A percentile compares a stretch with the other conserved stretches of the same genome.
Conservation (phyloP, 1,140 invertebrate species). For the Hestina assimilis region DNA sequence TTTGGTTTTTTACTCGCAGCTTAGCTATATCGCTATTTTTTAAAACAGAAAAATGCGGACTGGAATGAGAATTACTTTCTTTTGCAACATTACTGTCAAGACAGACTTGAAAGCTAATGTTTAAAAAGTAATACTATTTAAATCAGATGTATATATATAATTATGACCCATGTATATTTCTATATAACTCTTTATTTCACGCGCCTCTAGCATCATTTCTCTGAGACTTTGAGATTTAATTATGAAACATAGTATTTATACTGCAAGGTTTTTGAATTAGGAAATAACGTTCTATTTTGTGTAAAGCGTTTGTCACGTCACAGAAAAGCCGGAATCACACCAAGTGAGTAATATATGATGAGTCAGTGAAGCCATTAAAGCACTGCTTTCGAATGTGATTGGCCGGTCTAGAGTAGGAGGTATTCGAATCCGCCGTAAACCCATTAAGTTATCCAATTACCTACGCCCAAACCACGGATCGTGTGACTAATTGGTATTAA, state of each 20-base stretch:
- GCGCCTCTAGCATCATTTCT: too few relatives aligned
- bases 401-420: conserved; percentile 56
- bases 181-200: too few relatives aligned
- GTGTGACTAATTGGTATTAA: conserved; percentile 74
- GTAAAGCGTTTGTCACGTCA: too few relatives aligned
- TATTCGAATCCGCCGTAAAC: conserved; percentile 56
- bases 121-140: not conserved
- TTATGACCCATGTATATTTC: too few relatives aligned
- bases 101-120: not conserved
- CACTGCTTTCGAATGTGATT: conserved; percentile 49
- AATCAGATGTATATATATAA: too few relatives aligned
- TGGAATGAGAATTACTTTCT: conserved; percentile 1
- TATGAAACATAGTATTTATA: too few relatives aligned
- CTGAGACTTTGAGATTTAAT: too few relatives aligned
- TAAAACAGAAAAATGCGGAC: not conserved
- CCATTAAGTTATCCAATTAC: conserved; percentile 70
- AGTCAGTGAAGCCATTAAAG: conserved; percentile 59
- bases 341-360: conserved; percentile 52
- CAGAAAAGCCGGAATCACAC: conserved; percentile 39
- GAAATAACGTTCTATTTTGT: too few relatives aligned
- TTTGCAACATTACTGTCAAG: not conserved
- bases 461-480: conserved; percentile 63
- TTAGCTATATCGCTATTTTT: conserved; percentile 19
- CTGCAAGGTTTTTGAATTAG: too few relatives aligned
- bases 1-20: conserved; percentile 40